phyloP scores from a whole-genome alignment of 2,113 vertebrate species.

The Pelmatolapia mariae region DNA sequence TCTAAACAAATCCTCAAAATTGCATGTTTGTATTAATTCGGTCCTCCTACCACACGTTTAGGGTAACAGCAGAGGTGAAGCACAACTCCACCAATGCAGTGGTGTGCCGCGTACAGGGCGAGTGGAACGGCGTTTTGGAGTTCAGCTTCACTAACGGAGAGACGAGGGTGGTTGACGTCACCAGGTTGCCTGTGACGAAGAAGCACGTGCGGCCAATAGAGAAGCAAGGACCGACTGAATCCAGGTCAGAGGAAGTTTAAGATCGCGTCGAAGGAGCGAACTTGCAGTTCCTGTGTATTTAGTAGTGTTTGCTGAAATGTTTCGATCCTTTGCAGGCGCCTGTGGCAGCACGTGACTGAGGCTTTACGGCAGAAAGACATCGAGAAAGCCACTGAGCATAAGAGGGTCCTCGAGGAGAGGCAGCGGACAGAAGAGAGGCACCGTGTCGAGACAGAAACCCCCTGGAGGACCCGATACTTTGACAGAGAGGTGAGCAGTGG shows the following conservation, averaged over 20 bases:
- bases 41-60: conserved; percentile 8
- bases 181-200: conserved; percentile 81
- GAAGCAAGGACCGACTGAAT: conserved; percentile 88
- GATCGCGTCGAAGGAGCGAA: neutral
- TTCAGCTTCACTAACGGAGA: conserved; percentile 87
- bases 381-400: conserved; percentile 93
- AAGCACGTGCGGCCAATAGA: conserved; percentile 86
- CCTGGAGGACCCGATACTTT: conserved; percentile 91
- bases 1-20: neutral
- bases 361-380: conserved; percentile 87
- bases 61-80: conserved; percentile 93
- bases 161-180: conserved; percentile 81
- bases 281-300: neutral
- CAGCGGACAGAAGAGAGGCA: conserved; percentile 89
- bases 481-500: conserved; percentile 78
- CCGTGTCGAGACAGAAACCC: conserved; percentile 82
- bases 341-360: conserved; percentile 92
- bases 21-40: neutral
- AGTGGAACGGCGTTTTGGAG: conserved; percentile 93
- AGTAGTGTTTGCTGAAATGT: neutral
- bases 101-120: conserved; percentile 91
- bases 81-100: conserved; percentile 83
- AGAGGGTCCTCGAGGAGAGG: conserved; percentile 85
- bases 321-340: conserved; percentile 63
- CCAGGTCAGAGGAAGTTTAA: conserved; percentile 73